Evolutionary conservation across 1,140 invertebrate genomes (phyloP).

Genomic region (Hyposmocoma kahamanoa): DNA sequence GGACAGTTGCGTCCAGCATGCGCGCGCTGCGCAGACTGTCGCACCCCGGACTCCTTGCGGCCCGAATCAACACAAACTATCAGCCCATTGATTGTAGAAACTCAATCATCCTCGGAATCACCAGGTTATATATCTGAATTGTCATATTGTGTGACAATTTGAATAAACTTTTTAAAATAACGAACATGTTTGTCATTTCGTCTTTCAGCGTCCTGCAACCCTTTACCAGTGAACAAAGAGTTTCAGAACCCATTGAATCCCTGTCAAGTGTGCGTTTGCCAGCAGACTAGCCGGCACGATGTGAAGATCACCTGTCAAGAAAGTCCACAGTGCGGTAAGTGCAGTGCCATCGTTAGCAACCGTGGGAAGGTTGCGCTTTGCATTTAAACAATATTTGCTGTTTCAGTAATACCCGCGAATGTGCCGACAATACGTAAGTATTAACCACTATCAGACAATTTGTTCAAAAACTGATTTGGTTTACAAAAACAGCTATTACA

Average conservation of each 20-base stretch:
- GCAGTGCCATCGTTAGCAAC: too few species aligned
- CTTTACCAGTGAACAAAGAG: constrained; percentile 6
- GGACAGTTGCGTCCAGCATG: neutral
- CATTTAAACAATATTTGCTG: too few species aligned
- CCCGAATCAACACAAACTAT: too few species aligned
- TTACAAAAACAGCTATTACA: too few species aligned
- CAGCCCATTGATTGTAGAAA: too few species aligned
- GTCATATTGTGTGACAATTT: too few species aligned
- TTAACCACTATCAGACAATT: too few species aligned
- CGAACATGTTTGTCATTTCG: too few species aligned
- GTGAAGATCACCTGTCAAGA: constrained; percentile 21
- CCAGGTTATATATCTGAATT: too few species aligned
- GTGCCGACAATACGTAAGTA: neutral
- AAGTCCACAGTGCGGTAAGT: constrained; percentile 29
- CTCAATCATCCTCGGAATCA: too few species aligned
- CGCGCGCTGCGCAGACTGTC: neutral
- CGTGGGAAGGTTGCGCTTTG: too few species aligned
- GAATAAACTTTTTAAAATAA: too few species aligned
- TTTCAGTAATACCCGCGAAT: neutral
- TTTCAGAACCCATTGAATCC: constrained; percentile 20
- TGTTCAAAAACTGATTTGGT: neutral
- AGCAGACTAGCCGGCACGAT: neutral
- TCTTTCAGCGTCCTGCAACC: constrained; percentile 1
- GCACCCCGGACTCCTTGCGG: neutral
- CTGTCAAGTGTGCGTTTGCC: constrained; percentile 19